phyloP scores from a whole-genome alignment of 2,797 vertebrate species.

The Malurus splendens region DNA sequence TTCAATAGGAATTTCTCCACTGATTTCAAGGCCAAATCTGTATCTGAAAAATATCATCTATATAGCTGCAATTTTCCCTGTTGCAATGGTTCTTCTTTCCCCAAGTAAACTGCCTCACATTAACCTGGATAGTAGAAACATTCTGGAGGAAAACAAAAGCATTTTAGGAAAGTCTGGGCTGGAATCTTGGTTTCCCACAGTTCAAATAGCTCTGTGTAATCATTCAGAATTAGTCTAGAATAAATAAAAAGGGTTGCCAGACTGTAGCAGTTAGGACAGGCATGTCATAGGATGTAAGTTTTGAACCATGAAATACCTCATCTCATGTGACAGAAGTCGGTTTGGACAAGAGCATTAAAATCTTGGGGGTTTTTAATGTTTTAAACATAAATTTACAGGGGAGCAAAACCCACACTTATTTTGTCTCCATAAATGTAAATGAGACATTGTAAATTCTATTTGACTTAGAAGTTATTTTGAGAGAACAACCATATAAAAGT shows the following conservation, averaged over 20 bases:
- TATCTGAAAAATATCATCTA: background rate
- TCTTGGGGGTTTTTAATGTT: background rate
- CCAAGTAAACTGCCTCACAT: background rate
- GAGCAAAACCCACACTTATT: background rate
- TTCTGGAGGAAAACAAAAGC: constrained; percentile 7
- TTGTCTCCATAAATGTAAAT: background rate
- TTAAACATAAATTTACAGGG: background rate
- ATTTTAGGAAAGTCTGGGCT: background rate
- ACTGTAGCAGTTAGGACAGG: background rate
- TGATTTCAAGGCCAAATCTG: background rate
- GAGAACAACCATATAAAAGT: background rate
- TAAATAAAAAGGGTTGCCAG: constrained; percentile 19
- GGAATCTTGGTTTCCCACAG: constrained; percentile 22
- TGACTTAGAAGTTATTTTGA: constrained; percentile 12
- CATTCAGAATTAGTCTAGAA: constrained; percentile 4
- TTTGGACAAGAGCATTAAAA: background rate
- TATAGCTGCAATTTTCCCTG: background rate
- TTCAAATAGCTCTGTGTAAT: background rate
- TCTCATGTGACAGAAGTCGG: background rate
- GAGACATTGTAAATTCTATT: background rate
- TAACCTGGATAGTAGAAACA: constrained; percentile 16
- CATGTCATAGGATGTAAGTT: background rate
- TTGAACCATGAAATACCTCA: background rate
- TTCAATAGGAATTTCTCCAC: background rate
- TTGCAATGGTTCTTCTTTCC: background rate